These are phyloP conservation scores for Pristionchus maxplancki DNA, from an alignment of 2,888 invertebrate species.

Conservation along the genomic window DNA sequence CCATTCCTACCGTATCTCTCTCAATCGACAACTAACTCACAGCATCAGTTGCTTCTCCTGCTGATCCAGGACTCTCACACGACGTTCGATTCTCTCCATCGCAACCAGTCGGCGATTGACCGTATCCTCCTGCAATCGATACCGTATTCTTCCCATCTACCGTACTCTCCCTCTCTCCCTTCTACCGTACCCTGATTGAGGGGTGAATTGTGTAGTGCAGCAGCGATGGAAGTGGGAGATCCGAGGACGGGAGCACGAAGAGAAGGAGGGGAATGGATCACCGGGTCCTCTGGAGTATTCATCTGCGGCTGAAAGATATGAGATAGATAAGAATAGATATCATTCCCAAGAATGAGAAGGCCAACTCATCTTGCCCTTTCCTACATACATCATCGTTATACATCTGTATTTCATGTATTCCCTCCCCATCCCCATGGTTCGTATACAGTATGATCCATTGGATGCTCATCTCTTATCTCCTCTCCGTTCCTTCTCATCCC, in stretches of 20 bases:
- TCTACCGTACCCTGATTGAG: conserved; percentile 24
- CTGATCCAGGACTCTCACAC: conserved; percentile 50
- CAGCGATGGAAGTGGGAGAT: conserved; percentile 45
- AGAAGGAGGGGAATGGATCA: conserved; percentile 73
- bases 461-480: conserved; percentile 7
- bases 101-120: conserved; percentile 48
- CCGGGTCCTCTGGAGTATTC: conserved; percentile 74
- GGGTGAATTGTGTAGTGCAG: conserved; percentile 49
- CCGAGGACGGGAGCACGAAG: conserved; percentile 56
- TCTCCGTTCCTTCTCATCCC: neutral
- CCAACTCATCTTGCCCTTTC: neutral
- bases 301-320: conserved; percentile 69
- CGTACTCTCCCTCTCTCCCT: neutral
- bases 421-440: neutral
- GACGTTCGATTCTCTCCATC: conserved; percentile 49
- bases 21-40: conserved; percentile 21
- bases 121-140: conserved; percentile 29
- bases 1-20: neutral
- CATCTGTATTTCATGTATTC: neutral
- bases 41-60: neutral
- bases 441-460: neutral
- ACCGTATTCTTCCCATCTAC: conserved; percentile 10
- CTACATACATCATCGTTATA: neutral
- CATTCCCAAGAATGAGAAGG: neutral
- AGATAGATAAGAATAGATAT: neutral